These are phyloP conservation scores for Onchidella celtica DNA, from an alignment of 2,888 invertebrate genomes.

Conservation along the genomic window DNA sequence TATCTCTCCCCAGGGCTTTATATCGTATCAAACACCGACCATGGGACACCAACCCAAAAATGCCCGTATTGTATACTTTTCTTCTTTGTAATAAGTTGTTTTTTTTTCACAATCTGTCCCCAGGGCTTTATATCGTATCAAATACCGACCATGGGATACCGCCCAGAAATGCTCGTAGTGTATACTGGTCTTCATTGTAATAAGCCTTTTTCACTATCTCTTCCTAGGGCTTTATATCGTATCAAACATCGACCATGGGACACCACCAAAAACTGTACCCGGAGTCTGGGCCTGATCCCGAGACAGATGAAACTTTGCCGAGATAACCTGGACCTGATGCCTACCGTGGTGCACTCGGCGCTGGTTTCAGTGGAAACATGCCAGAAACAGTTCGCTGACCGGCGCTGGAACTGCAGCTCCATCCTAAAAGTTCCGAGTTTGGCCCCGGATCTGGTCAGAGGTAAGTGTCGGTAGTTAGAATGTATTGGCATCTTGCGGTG, in stretches of 20 bases:
- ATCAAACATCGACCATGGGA: conserved; percentile 74
- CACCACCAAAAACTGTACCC: conserved; percentile 73
- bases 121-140: no score
- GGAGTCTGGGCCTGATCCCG: conserved; percentile 66
- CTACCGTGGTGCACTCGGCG: conserved; percentile 88
- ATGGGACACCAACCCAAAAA: no score
- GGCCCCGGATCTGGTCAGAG: conserved; percentile 89
- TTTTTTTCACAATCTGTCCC: no score
- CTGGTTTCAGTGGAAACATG: conserved; percentile 85
- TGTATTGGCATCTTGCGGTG: neutral
- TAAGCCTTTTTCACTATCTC: no score
- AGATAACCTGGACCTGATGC: conserved; percentile 83
- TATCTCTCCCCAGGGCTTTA: no score
- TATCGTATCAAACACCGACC: no score
- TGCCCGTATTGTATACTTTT: no score
- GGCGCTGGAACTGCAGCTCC: conserved; percentile 92
- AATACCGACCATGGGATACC: no score
- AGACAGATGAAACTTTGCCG: conserved; percentile 73
- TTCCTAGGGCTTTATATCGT: conserved; percentile 73
- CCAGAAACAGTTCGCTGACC: conserved; percentile 86
- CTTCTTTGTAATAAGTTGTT: no score
- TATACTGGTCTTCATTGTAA: no score
- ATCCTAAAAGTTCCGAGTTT: conserved; percentile 87
- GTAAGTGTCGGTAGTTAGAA: conserved; percentile 81
- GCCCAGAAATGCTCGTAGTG: no score